Conservation (phyloP, 1,140 invertebrate species). For the Cotesia typhae region DNA sequence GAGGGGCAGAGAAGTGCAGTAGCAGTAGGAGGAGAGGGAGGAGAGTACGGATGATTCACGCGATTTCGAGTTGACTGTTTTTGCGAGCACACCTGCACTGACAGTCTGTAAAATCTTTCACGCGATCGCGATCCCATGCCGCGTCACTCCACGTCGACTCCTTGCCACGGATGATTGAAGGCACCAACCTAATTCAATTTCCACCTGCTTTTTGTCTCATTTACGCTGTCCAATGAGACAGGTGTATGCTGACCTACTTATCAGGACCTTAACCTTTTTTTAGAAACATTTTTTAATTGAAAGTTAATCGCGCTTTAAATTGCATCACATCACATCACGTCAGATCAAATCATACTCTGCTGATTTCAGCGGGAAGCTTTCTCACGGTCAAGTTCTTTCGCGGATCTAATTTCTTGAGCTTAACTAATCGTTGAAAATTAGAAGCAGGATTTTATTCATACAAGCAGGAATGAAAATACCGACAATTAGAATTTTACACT, state of each 20-base stretch:
- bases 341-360: no score
- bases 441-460: no score
- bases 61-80: conserved; percentile 39
- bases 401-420: no score
- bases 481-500: no score
- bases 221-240: conserved; percentile 7
- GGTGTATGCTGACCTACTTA: conserved; percentile 2
- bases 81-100: conserved; percentile 40
- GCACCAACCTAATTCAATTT: conserved; percentile 31
- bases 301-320: neutral
- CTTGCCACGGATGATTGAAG: conserved; percentile 35
- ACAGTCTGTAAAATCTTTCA: conserved; percentile 41
- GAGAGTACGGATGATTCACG: conserved; percentile 40
- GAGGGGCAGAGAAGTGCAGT: neutral
- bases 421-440: no score
- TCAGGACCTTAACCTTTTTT: neutral
- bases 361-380: no score
- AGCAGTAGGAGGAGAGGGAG: neutral
- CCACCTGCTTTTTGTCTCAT: conserved; percentile 29
- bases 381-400: no score
- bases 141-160: conserved; percentile 31
- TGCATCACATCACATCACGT: neutral
- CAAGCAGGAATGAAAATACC: no score
- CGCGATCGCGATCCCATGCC: conserved; percentile 34
- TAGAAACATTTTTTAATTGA: conserved; percentile 1